Percentiles rank a stretch among this genome's conserved stretches.
Evolutionary conservation across 2,797 vertebrate species (phyloP).

Genomic region (Pangasius krempfi): DNA sequence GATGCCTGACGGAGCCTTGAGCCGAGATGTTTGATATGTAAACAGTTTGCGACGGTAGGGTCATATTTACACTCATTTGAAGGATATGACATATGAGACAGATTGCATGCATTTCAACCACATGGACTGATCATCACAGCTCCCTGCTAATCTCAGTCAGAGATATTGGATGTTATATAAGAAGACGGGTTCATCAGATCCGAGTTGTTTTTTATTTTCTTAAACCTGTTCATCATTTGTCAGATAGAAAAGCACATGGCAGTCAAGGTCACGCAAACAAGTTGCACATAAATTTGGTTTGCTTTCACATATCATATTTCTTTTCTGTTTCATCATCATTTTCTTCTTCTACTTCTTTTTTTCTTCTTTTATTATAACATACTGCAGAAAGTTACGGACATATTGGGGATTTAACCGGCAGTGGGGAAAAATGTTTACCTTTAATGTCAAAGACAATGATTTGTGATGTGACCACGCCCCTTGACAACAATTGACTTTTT

Average conservation of each 20-base stretch:
- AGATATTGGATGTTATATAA: not conserved
- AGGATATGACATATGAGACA: constrained; percentile 39
- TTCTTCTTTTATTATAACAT: not conserved
- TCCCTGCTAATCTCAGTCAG: not conserved
- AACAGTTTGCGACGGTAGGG: constrained; percentile 49
- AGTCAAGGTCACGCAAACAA: not conserved
- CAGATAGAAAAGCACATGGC: not conserved
- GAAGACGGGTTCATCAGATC: not conserved
- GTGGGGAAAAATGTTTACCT: not conserved
- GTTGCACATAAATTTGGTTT: not conserved
- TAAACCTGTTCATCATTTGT: not conserved
- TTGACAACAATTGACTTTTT: too few relatives aligned
- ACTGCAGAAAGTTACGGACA: not conserved
- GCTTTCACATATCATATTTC: not conserved
- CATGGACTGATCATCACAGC: constrained; percentile 22
- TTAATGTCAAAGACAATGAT: not conserved
- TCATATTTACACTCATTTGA: constrained; percentile 58
- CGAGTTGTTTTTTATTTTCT: not conserved
- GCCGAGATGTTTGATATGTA: constrained; percentile 58
- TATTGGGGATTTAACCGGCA: not conserved
- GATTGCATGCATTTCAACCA: not conserved
- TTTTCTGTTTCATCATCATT: not conserved
- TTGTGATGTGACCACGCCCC: not conserved
- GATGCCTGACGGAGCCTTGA: constrained; percentile 44
- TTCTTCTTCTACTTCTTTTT: too few relatives aligned